Percentiles rank a stretch among this genome's conserved stretches.
Evolutionary conservation across 2,113 vertebrate species (phyloP).

Genomic region (Actenoides hombroni): DNA sequence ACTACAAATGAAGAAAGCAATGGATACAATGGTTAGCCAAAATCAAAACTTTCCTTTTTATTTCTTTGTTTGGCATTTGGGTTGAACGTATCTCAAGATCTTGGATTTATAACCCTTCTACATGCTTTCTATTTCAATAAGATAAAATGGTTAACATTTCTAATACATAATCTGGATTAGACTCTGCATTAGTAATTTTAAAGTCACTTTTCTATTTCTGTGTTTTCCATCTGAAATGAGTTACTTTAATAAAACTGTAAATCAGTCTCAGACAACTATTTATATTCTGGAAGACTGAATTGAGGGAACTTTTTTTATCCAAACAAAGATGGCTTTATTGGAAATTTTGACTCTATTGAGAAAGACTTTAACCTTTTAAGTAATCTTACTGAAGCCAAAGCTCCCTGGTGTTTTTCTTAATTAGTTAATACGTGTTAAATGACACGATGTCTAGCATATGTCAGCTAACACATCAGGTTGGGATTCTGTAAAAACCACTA

Average conservation of each 20-base stretch:
- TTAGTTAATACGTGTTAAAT: constrained; percentile 27
- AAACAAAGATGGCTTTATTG: not conserved
- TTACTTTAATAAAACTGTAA: not conserved
- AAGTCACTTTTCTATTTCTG: not conserved
- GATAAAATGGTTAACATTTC: not conserved
- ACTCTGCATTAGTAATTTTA: not conserved
- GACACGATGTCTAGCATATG: not conserved
- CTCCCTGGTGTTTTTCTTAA: constrained; percentile 13
- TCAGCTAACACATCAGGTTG: not conserved
- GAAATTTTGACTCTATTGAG: not conserved
- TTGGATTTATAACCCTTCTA: not conserved
- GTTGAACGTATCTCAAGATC: not conserved
- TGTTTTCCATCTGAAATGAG: not conserved
- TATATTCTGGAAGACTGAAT: not conserved
- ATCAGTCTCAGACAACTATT: not conserved
- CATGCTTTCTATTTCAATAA: not conserved
- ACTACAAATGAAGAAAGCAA: not conserved
- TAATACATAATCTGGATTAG: not conserved
- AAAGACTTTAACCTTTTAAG: constrained; percentile 39
- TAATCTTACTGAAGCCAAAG: constrained; percentile 41
- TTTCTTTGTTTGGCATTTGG: not conserved
- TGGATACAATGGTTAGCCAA: not conserved
- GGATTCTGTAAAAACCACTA: not conserved
- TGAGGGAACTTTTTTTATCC: not conserved
- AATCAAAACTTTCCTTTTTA: not conserved